Percentiles rank a stretch among this genome's conserved stretches.
phyloP scores from a whole-genome alignment of 53 echinoderm and acorn worm species.

The Hippasteria phrygiana region DNA sequence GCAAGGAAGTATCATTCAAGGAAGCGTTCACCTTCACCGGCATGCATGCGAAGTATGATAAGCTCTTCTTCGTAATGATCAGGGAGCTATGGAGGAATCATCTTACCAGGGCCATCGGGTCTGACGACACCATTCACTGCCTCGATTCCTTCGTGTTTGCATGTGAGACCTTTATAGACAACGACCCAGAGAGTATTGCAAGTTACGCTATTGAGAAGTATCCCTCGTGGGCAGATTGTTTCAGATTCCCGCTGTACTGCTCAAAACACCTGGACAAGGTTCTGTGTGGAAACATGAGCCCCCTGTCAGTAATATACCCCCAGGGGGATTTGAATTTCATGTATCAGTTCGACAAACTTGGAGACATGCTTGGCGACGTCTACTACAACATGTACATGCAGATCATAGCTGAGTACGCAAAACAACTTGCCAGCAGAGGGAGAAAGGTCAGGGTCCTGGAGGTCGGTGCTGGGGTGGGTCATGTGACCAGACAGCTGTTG shows the following conservation, averaged over 20 bases:
- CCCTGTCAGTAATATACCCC: conserved; percentile 45
- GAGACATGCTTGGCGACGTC: conserved; percentile 32
- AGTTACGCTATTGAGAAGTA: conserved; percentile 11
- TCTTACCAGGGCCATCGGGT: background rate
- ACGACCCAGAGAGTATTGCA: conserved; percentile 32
- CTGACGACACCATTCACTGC: conserved; percentile 7
- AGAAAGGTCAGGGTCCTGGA: conserved; percentile 22
- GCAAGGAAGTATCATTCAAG: conserved; percentile 1
- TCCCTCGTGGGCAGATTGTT: conserved; percentile 46
- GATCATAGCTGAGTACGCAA: conserved; percentile 28
- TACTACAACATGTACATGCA: conserved; percentile 57
- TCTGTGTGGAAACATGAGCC: conserved; percentile 38
- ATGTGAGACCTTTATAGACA: background rate
- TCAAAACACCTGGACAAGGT: conserved; percentile 23
- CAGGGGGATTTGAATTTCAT: conserved; percentile 50
- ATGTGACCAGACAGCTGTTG: conserved; percentile 47
- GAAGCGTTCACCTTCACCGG: conserved; percentile 28
- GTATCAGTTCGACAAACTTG: conserved; percentile 47
- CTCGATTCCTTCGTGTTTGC: conserved; percentile 13
- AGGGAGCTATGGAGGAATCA: conserved; percentile 41
- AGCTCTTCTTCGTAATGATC: conserved; percentile 54
- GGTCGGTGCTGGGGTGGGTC: conserved; percentile 39
- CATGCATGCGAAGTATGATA: conserved; percentile 18
- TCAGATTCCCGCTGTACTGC: conserved; percentile 41
- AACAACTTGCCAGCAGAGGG: conserved; percentile 1